Evolutionary conservation across 1,140 invertebrate genomes (phyloP), one percentile per base, ranked within the genome.

Genomic region (Andricus grossulariae): DNA sequence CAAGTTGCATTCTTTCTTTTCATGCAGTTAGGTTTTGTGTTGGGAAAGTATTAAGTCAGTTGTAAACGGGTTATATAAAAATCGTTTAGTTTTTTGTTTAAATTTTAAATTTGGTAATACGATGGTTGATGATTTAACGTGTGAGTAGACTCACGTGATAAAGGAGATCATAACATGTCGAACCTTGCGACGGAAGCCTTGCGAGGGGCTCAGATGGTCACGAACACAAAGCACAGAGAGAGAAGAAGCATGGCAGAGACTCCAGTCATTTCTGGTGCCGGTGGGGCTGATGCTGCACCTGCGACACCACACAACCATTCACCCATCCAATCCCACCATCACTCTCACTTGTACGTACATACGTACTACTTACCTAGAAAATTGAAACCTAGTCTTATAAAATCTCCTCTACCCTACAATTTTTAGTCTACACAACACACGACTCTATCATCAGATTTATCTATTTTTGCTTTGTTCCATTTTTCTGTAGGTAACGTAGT

Each of bases 171-270:
- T 91, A 88, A 84, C 88, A 90, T 91, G 90, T 88, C 88, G 87
- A 87, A 89, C 86, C 88, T 86, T 89, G 60, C 60, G 60, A 66
- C 86, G 83, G 85, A 88, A 89, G 87, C 88, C 87, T 90, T 89
- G 25, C 32, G 60, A 39, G 86, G 88, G 90, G 88, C 91, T 92
- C 90, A 92, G 89, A 90, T 87, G 89, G 89, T 88, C 90, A 91
- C 90, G 90, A 91, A 89, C 88, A 91, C 87, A 92, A 92, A 92
- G 90, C 90, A 92, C 88, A 92, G 91, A 92, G 88, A 91, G 85
- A 92, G 91, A 90, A 91, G 90, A 91, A 92, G 90, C 90, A 91
- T 91, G 87, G 89, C 87, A 89, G 86, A 89, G 87, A 88, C 84
- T 89, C 90, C 87, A 89, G 88, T 80, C 88, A 88, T 84, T 86